Conservation (phyloP, 2,113 vertebrate species). For the Pangasianodon hypophthalmus region DNA sequence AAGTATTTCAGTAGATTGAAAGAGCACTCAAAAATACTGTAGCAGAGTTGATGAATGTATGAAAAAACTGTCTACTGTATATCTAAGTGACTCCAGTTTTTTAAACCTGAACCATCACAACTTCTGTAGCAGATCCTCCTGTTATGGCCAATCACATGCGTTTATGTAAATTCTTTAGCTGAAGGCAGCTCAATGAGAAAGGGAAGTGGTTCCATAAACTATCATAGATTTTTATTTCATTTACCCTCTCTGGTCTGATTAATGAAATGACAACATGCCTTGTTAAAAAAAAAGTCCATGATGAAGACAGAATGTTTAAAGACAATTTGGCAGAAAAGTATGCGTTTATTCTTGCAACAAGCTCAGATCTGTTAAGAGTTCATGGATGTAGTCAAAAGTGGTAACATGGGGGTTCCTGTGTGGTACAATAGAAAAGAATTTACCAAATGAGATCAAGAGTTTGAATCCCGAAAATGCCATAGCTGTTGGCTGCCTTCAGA, state of each 20-base stretch:
- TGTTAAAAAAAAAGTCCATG: not conserved
- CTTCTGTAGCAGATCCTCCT: not conserved
- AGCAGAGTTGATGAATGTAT: not conserved
- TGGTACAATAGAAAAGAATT: not conserved
- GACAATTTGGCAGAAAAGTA: not conserved
- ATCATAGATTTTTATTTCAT: not conserved
- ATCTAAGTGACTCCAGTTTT: not conserved
- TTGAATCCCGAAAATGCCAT: not conserved
- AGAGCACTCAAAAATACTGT: not conserved
- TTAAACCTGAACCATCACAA: not conserved
- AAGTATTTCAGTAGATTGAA: not conserved
- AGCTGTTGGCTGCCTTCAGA: not conserved
- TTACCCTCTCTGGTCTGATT: not conserved
- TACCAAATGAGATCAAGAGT: not conserved
- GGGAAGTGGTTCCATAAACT: not conserved
- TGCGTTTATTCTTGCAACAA: not conserved
- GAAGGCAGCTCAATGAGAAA: not conserved
- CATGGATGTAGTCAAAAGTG: not conserved
- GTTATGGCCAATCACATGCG: not conserved
- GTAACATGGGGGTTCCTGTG: not conserved
- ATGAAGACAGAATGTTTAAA: not conserved
- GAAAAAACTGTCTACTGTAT: not conserved
- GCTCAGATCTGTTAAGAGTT: not conserved
- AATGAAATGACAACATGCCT: not conserved
- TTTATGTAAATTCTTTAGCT: slow-evolving; percentile 10